phyloP scores from a whole-genome alignment of 2,888 invertebrate genomes.

The Pollenia angustigena region DNA sequence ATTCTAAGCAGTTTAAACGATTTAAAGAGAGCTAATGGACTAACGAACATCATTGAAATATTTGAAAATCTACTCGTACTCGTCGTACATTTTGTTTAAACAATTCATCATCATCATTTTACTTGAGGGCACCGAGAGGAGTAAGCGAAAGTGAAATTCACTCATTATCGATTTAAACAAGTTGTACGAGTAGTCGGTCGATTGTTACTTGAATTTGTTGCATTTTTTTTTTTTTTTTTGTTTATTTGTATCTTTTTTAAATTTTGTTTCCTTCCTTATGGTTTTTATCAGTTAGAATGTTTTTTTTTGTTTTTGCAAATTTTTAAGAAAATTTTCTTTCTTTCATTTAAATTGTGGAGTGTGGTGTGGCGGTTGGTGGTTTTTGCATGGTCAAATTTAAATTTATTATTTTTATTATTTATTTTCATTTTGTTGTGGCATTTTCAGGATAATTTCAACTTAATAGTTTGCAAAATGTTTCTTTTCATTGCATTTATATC shows the following conservation, averaged over 20 bases:
- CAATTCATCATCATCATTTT: constrained; percentile 51
- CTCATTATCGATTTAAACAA: constrained; percentile 53
- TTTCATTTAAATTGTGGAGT: constrained; percentile 1
- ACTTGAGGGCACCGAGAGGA: background rate
- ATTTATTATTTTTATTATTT: constrained; percentile 61
- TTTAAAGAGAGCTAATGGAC: constrained; percentile 15
- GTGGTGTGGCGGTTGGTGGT: background rate
- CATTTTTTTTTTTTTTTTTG: constrained; percentile 31
- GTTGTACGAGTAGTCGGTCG: background rate
- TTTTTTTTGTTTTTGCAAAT: background rate
- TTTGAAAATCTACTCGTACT: background rate
- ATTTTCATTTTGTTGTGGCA: constrained; percentile 8
- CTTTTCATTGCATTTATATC: constrained; percentile 20
- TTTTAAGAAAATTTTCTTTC: constrained; percentile 43
- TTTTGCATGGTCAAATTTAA: constrained; percentile 48
- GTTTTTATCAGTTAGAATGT: constrained; percentile 28
- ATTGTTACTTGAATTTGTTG: constrained; percentile 31
- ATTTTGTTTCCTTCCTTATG: constrained; percentile 54
- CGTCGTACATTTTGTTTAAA: constrained; percentile 38
- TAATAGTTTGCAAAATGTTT: constrained; percentile 53
- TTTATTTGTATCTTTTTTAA: constrained; percentile 40
- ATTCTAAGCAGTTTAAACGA: background rate
- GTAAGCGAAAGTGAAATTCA: constrained; percentile 13
- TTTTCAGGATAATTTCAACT: constrained; percentile 54
- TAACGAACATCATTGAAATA: background rate